Conservation (phyloP, 1,140 invertebrate genomes). For the Frieseomelitta varia region DNA sequence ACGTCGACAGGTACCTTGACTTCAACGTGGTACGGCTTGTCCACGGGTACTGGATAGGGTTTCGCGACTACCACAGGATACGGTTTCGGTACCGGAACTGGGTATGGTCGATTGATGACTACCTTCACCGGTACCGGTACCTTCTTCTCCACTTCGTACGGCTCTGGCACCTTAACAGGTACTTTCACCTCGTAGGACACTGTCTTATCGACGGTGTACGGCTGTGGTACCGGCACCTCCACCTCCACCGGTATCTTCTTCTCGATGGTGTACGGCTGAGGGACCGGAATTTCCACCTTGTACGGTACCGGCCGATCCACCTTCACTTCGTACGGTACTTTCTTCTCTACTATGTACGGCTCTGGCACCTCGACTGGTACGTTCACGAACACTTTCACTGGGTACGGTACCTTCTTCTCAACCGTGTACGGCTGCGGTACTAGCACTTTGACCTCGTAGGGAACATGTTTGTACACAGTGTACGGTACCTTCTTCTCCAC, state of each 20-base stretch:
- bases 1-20: conserved; percentile 86
- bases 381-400: conserved; percentile 73
- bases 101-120: conserved; percentile 83
- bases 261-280: conserved; percentile 85
- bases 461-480: conserved; percentile 83
- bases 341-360: conserved; percentile 84
- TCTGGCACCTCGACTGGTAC: conserved; percentile 81
- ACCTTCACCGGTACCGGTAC: conserved; percentile 85
- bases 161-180: conserved; percentile 84
- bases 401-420: conserved; percentile 77
- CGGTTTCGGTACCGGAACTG: conserved; percentile 82
- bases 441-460: conserved; percentile 84
- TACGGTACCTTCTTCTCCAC: conserved; percentile 84
- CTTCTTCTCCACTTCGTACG: conserved; percentile 84
- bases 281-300: conserved; percentile 84
- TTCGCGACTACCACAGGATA: conserved; percentile 87
- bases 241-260: conserved; percentile 84
- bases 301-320: conserved; percentile 85
- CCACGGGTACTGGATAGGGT: conserved; percentile 87
- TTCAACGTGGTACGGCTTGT: conserved; percentile 85
- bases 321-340: conserved; percentile 87
- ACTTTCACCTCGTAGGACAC: conserved; percentile 85
- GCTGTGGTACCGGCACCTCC: conserved; percentile 84
- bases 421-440: conserved; percentile 83
- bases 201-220: conserved; percentile 85